phyloP scores from a whole-genome alignment of 2,888 invertebrate species.

The Netelia melanura region DNA sequence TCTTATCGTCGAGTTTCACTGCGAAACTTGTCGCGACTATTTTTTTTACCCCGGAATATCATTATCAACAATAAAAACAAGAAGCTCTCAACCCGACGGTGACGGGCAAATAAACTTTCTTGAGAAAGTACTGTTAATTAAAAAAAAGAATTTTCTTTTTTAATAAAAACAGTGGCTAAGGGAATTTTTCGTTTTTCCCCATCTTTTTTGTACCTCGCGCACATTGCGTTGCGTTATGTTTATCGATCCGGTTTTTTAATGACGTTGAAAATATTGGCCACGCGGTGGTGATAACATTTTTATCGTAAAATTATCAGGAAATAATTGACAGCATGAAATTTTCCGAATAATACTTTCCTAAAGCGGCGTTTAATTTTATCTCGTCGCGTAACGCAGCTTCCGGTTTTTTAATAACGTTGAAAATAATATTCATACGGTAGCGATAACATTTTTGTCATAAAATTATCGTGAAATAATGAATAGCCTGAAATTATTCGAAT shows the following conservation, averaged over 20 bases:
- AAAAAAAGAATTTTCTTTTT: slow-evolving; percentile 2
- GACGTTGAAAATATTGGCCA: too few relatives aligned
- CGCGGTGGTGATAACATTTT: too few relatives aligned
- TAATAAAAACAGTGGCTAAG: not conserved
- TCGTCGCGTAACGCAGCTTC: slow-evolving; percentile 22
- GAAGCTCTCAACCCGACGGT: not conserved
- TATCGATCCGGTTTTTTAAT: too few relatives aligned
- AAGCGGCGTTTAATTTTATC: slow-evolving; percentile 46
- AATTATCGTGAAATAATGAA: too few relatives aligned
- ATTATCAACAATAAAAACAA: slow-evolving; percentile 34
- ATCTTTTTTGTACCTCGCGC: too few relatives aligned
- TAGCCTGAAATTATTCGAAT: too few relatives aligned
- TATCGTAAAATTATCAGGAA: too few relatives aligned
- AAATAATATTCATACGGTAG: too few relatives aligned
- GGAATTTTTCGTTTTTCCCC: not conserved
- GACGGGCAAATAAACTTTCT: slow-evolving; percentile 4
- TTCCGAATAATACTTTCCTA: slow-evolving; percentile 17
- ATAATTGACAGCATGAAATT: not conserved
- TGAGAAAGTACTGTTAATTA: slow-evolving; percentile 3
- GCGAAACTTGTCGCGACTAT: slow-evolving; percentile 32
- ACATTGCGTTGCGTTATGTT: too few relatives aligned
- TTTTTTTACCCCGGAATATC: slow-evolving; percentile 20
- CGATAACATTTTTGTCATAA: too few relatives aligned
- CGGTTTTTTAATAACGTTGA: too few relatives aligned
- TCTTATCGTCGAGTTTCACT: slow-evolving; percentile 42